These are phyloP conservation scores for Limnephilus auricula DNA, from an alignment of 2,888 invertebrate genomes.

Conservation along the genomic window DNA sequence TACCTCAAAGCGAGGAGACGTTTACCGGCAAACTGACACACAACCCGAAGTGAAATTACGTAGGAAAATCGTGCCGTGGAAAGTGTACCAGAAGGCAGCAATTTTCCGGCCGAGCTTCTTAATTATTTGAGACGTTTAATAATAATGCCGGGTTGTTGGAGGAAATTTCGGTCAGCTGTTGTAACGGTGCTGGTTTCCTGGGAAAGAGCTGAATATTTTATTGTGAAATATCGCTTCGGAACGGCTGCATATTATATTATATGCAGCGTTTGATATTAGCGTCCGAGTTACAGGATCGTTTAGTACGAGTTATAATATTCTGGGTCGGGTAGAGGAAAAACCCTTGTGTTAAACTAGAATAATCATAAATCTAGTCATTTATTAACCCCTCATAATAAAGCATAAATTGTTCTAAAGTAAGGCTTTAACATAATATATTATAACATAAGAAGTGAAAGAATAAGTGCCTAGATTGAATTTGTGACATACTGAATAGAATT, in stretches of 20 bases:
- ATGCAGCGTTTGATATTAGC: background rate
- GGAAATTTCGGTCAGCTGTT: slow-evolving; percentile 27
- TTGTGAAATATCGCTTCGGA: background rate
- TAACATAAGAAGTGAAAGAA: too few relatives aligned
- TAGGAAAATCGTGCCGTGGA: slow-evolving; percentile 55
- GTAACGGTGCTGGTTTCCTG: background rate
- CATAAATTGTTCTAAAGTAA: too few relatives aligned
- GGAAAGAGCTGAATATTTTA: slow-evolving; percentile 22
- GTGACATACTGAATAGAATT: too few relatives aligned
- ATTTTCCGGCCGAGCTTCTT: slow-evolving; percentile 31
- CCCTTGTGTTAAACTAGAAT: background rate
- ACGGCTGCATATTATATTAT: background rate
- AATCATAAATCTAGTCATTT: background rate
- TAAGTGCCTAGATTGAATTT: background rate
- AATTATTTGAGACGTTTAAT: slow-evolving; percentile 25
- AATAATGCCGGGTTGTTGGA: slow-evolving; percentile 30
- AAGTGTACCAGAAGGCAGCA: slow-evolving; percentile 49
- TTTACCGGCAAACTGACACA: slow-evolving; percentile 58
- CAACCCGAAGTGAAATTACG: slow-evolving; percentile 48
- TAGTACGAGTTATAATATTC: background rate
- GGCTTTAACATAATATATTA: background rate
- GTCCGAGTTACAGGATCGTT: background rate
- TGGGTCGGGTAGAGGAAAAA: background rate
- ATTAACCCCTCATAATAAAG: background rate
- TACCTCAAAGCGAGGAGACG: slow-evolving; percentile 57